phyloP scores from a whole-genome alignment of 1,140 invertebrate genomes.

The Branchinecta lindahli region DNA sequence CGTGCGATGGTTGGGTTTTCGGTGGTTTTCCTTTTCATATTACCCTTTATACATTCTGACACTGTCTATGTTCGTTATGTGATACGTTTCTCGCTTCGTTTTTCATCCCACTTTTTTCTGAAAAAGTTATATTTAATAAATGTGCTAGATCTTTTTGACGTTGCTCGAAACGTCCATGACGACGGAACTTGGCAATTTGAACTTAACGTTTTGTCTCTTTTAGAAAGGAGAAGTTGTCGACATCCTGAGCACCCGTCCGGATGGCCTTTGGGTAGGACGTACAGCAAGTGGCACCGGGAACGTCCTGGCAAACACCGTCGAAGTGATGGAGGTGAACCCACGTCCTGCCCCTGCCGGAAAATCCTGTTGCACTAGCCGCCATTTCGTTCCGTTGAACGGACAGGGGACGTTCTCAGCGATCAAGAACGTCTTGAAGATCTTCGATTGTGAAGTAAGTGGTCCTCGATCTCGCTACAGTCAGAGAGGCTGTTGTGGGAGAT shows the following conservation, averaged over 20 bases:
- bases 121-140: no score
- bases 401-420: not conserved
- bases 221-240: not conserved
- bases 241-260: not conserved
- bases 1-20: no score
- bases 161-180: no score
- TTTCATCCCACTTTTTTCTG: no score
- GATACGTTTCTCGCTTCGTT: no score
- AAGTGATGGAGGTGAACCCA: not conserved
- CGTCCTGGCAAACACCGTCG: not conserved
- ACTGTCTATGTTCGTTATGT: no score
- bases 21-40: no score
- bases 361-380: not conserved
- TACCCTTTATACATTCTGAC: no score
- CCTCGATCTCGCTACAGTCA: no score
- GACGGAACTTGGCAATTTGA: no score
- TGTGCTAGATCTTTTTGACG: no score
- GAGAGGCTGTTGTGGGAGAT: no score
- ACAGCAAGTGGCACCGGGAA: not conserved
- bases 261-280: conserved; percentile 1
- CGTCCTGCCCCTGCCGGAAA: not conserved
- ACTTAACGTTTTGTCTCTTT: not conserved
- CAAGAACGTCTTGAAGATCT: not conserved
- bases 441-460: not conserved
- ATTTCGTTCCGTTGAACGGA: not conserved